Conservation (phyloP, 2,888 invertebrate genomes). For the Pardosa pseudoannulata region DNA sequence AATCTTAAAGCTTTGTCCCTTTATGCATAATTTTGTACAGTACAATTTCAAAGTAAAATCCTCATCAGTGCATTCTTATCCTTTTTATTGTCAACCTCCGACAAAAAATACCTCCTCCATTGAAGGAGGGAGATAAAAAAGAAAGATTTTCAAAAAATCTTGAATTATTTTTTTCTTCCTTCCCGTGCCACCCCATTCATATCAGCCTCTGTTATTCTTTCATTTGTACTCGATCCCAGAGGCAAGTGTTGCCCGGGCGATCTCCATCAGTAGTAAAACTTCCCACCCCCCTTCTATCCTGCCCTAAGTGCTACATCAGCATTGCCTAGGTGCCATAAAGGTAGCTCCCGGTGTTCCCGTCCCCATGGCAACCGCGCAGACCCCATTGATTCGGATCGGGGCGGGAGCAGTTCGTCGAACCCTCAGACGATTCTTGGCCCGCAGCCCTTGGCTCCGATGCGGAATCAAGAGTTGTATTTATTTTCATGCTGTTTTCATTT, state of each 20-base stretch:
- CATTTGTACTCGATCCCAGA: slow-evolving; percentile 1
- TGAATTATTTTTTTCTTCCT: neutral
- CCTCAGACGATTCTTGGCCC: slow-evolving; percentile 62
- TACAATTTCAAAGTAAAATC: no score
- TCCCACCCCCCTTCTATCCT: slow-evolving; percentile 41
- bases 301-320: slow-evolving; percentile 68
- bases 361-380: slow-evolving; percentile 56
- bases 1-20: no score
- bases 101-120: no score
- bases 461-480: slow-evolving; percentile 10
- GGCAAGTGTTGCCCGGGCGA: slow-evolving; percentile 19
- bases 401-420: slow-evolving; percentile 40
- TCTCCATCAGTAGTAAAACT: slow-evolving; percentile 69
- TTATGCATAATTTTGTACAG: no score
- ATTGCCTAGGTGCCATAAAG: slow-evolving; percentile 65
- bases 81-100: no score
- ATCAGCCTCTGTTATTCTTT: slow-evolving; percentile 2
- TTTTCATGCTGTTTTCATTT: slow-evolving; percentile 15
- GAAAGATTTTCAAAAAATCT: neutral
- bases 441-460: slow-evolving; percentile 28
- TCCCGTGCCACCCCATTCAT: neutral
- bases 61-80: no score
- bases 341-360: slow-evolving; percentile 70
- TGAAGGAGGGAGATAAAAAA: no score
- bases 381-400: slow-evolving; percentile 61